Percentiles rank a stretch among this genome's conserved stretches.
phyloP scores from a whole-genome alignment of 2,888 invertebrate genomes.

The Stictocephala bisonia region DNA sequence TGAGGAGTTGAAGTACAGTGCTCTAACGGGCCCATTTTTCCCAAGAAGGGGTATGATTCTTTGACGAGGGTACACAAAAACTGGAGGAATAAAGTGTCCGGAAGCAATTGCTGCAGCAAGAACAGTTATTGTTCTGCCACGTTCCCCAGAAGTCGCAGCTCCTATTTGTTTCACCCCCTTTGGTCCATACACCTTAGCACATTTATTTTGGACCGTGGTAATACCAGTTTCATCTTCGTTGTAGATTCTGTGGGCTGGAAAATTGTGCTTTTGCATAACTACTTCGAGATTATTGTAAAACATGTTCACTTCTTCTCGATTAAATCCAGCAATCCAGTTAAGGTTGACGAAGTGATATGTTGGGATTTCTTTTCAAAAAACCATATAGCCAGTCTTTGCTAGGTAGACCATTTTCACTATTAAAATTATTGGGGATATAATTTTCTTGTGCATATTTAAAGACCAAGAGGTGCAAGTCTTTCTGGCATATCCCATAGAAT shows the following conservation, averaged over 20 bases:
- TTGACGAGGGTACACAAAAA: not conserved
- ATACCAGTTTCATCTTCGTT: conserved; percentile 12
- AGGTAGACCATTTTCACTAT: no score
- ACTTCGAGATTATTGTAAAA: not conserved
- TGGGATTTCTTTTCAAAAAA: no score
- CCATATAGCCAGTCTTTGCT: no score
- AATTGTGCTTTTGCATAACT: not conserved
- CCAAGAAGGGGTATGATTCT: not conserved
- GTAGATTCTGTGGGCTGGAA: conserved; percentile 6
- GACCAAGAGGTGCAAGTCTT: no score
- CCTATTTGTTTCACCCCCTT: not conserved
- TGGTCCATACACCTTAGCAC: not conserved
- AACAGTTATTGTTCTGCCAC: not conserved
- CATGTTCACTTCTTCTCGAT: not conserved
- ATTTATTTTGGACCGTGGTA: conserved; percentile 1
- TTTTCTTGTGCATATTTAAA: no score
- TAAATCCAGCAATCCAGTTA: conserved; percentile 5
- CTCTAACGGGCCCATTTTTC: no score
- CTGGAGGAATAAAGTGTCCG: not conserved
- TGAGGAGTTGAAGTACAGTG: no score
- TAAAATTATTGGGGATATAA: no score
- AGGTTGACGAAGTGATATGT: conserved; percentile 6
- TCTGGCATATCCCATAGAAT: no score
- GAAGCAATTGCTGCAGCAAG: not conserved
- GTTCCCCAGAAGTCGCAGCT: not conserved